phyloP scores from a whole-genome alignment of 1,140 invertebrate species.

The Formica selysi region DNA sequence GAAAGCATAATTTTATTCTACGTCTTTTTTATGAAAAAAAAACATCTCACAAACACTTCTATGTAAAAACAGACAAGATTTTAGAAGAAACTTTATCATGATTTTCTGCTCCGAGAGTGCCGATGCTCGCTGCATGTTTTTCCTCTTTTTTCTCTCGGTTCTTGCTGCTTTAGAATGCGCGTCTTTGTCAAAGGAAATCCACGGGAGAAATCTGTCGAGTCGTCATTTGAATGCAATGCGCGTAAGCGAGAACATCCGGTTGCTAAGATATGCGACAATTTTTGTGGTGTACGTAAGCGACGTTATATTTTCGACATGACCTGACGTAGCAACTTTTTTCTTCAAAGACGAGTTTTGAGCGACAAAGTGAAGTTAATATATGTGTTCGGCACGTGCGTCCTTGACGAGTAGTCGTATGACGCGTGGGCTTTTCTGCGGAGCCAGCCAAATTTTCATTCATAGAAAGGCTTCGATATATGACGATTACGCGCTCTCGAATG shows the following conservation, averaged over 20 bases:
- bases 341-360: constrained; percentile 13
- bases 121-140: constrained; percentile 29
- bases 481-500: background rate
- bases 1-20: background rate
- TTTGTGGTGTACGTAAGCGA: constrained; percentile 35
- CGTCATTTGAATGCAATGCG: constrained; percentile 57
- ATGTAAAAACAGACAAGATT: constrained; percentile 34
- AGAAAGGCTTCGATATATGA: background rate
- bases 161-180: constrained; percentile 27
- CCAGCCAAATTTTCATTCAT: constrained; percentile 73
- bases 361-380: constrained; percentile 11
- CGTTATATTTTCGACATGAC: constrained; percentile 43
- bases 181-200: constrained; percentile 38
- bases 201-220: constrained; percentile 16
- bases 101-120: constrained; percentile 45
- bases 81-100: constrained; percentile 26
- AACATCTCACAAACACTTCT: constrained; percentile 46
- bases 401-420: constrained; percentile 23
- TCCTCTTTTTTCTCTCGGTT: background rate
- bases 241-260: constrained; percentile 36
- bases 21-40: constrained; percentile 1
- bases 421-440: constrained; percentile 48
- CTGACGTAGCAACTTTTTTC: constrained; percentile 32
- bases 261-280: constrained; percentile 51
- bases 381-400: background rate